phyloP scores from a whole-genome alignment of 2,113 vertebrate species.

The Perca schrenkii region DNA sequence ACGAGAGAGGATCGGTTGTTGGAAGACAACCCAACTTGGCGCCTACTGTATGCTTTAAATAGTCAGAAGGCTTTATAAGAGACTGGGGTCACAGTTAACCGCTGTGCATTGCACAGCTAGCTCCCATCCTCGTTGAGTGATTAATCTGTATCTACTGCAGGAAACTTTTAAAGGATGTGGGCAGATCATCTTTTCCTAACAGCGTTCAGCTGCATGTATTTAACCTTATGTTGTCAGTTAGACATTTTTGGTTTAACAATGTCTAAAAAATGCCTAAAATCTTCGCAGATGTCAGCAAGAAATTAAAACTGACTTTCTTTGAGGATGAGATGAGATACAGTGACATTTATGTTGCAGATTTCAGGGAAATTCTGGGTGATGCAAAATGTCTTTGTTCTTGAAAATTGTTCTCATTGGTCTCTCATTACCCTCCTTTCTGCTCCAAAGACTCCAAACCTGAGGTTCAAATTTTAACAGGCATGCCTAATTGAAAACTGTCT shows the following conservation, averaged over 20 bases:
- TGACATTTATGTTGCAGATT: not conserved
- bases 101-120: conserved; percentile 12
- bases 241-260: not conserved
- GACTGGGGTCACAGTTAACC: conserved; percentile 26
- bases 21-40: conserved; percentile 47
- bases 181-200: not conserved
- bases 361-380: not conserved
- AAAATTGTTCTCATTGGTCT: not conserved
- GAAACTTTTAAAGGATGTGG: conserved; percentile 8
- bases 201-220: not conserved
- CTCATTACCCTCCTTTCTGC: conserved; percentile 23
- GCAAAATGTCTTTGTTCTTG: not conserved
- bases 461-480: conserved; percentile 20
- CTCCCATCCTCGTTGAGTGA: conserved; percentile 11
- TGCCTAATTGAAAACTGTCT: conserved; percentile 27
- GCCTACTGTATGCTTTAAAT: conserved; percentile 2
- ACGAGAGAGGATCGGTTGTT: conserved; percentile 30
- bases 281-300: not conserved
- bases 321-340: not conserved
- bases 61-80: conserved; percentile 18
- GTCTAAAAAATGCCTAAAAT: not conserved
- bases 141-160: conserved; percentile 27
- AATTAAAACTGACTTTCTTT: not conserved
- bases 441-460: conserved; percentile 45
- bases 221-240: not conserved